Base-by-base conservation (phyloP, 2,888 invertebrate genomes). In the Brachynemurus nebulosus region DNA sequence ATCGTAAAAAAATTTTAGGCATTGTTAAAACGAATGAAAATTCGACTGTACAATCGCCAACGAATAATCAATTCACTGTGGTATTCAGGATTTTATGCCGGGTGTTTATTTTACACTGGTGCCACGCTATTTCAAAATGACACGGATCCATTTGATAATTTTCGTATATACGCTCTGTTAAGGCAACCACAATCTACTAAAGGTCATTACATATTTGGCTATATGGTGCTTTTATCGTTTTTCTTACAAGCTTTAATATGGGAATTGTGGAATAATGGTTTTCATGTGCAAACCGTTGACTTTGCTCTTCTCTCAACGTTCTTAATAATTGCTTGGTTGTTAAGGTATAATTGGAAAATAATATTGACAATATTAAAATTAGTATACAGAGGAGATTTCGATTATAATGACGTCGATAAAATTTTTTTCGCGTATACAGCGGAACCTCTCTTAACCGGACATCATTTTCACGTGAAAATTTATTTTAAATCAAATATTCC, bases 31-130 rank as follows among this genome's bases (percentile, higher is more conserved):
- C 27, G 25, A 8, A 17, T 40, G 40, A 40, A 40, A 14, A 27
- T 40, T 27, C 23, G 40, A 17, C 14, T 17, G 16, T 40, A 40
- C 25, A 40, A 19, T 11, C 40, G 40, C 9, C 12, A 40, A 2
- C 14, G 27, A 8, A 11, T 27, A 2, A 40, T 27, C n/a, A 16
- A 9, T 14, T 17, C 40, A 11, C 18, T 40, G 9, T 40, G 40
- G 40, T 27, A 14, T 17, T 40, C 27, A n/a, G 40, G 40, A 11
- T 40, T 40, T 16, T 40, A 40, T 25, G 40, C 27, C 11, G 40
- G 40, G n/a, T 19, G 40, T 16, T 21, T 40, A 2, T 40, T 40
- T 25, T 40, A 40, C 4, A 40, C 40, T 4, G 40, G 25, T 12
- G 25, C 25, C n/a, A 27, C 27, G n/a, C 16, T 40, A 11, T 23